Evolutionary conservation across 92 coral and sea anemone species (phyloP), one percentile per base, ranked within the genome.

Genomic region (Siderastrea siderea): DNA sequence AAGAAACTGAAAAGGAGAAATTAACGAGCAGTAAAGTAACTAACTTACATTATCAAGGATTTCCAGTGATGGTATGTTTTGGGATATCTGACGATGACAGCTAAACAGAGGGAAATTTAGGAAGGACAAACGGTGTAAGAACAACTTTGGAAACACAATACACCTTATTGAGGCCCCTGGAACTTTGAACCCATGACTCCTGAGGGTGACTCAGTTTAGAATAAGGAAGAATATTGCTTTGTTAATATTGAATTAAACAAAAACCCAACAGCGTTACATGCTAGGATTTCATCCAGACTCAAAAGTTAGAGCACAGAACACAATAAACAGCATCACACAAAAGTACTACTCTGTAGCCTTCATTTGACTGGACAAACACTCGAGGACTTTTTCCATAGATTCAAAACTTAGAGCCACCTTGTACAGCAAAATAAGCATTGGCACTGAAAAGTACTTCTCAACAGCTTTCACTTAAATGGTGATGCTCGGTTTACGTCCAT

Each of bases 41-140:
- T 53, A 47, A 92, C 93, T 73, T 79, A 95, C 98, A 87, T 93
- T 95, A 82, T 95, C 96, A 60, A 95, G 92, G 68, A 95, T n/a
- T 82, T 95, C 96, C 77, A 95, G 86, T 1, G 96, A 93, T 13
- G 93, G 87, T 19, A 95, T 68, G 72, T 69, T 87, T 87, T 90
- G 82, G 66, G 86, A 95, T 50, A 95, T 80, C 78, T 87, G 92
- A 46, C 92, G 98, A 66, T 95, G 98, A 62, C 86, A 93, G 10
- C 96, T 95, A 71, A 15, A 82, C 26, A 26, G 16, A 19, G 49
- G n/a, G 45, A 14, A 64, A 3, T 61, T 16, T 6, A 17, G 60
- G 47, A 19, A 74, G 26, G 1, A 2, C 16, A 47, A 6, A 4
- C 6, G 1, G 43, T 11, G 7, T 7, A 45, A 3, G 47, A 61